Evolutionary conservation across 1,140 invertebrate species (phyloP), one percentile per base, ranked within the genome.

Genomic region (Neuroterus valhalla): DNA sequence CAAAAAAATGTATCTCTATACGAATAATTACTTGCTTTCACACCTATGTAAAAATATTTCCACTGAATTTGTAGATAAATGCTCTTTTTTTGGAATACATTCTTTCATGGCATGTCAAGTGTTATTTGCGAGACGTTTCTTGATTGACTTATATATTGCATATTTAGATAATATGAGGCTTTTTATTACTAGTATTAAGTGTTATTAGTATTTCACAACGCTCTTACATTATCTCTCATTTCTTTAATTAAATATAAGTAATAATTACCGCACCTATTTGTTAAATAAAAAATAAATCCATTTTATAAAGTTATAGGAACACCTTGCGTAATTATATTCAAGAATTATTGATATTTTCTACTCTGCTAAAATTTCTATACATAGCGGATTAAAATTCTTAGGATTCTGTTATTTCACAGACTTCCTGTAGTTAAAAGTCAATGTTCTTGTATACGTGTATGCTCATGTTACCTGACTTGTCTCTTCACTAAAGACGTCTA

Each of bases 391-490:
- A 62, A 62, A 62, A 15, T 62, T 62, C 55, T 62, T 38, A 62
- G 31, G 26, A 62, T n/a, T 31, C 55, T 62, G n/a, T 62, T 62
- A 31, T n/a, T 31, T n/a, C 14, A 3, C 12, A 38, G 14, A 62
- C 55, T 62, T 62, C 55, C 55, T 62, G 55, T 62, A n/a, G 55
- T 62, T 62, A 62, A 62, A 62, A 62, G 55, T 62, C 55, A 71
- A 71, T 8, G 31, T 31, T 31, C 31, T 31, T 31, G 31, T 31
- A 31, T 31, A 5, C 4, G 31, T 31, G 31, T 31, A 31, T 31
- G 31, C 31, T 31, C 8, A 31, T 31, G 31, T 3, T 31, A 31
- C 31, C 2, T 31, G 31, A 6, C 31, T 31, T 6, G 2, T 26
- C 8, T 38, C 8, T 38, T 38, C 31, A 8, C 6, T 66, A 38